Conservation (phyloP, 2,113 vertebrate genomes). For the Festucalex cinctus region DNA sequence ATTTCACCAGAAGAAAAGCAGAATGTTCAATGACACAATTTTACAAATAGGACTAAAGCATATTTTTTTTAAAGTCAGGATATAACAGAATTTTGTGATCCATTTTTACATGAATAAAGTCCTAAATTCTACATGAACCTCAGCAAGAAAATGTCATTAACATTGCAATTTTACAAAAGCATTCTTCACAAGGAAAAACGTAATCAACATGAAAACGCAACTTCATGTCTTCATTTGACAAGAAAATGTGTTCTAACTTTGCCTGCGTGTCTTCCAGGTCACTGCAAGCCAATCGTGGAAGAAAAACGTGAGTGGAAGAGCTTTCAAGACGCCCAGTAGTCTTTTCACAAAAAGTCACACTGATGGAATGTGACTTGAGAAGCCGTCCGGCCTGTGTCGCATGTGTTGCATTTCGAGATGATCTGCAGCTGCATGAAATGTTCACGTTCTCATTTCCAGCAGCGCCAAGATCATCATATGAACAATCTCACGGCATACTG, state of each 20-base stretch:
- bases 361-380: conserved; percentile 31
- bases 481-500: background rate
- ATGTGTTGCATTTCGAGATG: conserved; percentile 61
- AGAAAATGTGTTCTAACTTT: background rate
- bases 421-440: conserved; percentile 62
- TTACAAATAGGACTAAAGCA: too few relatives aligned
- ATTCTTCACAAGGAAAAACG: too few relatives aligned
- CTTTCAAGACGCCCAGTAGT: background rate
- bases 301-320: conserved; percentile 72
- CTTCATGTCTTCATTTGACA: background rate
- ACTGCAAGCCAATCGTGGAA: conserved; percentile 63
- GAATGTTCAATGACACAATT: too few relatives aligned
- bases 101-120: too few relatives aligned
- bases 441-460: conserved; percentile 66
- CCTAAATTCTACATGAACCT: too few relatives aligned
- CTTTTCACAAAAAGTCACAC: conserved; percentile 2
- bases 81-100: too few relatives aligned
- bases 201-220: too few relatives aligned
- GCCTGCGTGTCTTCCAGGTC: conserved; percentile 71
- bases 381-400: conserved; percentile 26
- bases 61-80: too few relatives aligned
- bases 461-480: conserved; percentile 37
- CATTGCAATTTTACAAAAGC: too few relatives aligned
- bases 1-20: too few relatives aligned
- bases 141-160: too few relatives aligned